Base-by-base conservation (phyloP, 2,888 invertebrate genomes). In the Diadegma fenestrale region DNA sequence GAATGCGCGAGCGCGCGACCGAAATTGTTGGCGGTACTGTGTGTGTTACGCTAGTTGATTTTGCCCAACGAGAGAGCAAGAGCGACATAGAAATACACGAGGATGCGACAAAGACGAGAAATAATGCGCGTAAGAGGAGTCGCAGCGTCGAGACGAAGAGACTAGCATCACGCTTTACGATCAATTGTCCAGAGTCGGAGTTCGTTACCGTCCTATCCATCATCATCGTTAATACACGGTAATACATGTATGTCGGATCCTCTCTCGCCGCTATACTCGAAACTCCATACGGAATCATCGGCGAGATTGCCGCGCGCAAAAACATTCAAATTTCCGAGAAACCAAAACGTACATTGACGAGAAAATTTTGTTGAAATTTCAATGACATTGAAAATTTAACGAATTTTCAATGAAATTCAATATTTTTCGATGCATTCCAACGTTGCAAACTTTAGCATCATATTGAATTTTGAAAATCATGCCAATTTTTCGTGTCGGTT, bases 51-150 rank as follows among this genome's bases (percentile, higher is more conserved):
- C 66, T 82, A 54, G 64, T 82, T 77, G 43, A 58, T 58, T 82
- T 77, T 30, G 26, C 58, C 51, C 33, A 81, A 51, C 19, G 69
- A 75, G 84, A 86, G 86, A 86, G 86, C 88, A 85, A 86, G 75
- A 71, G 76, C 66, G 54, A 54, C 5, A 26, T 33, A 64, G 33
- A 54, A 43, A 33, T 30, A 33, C 19, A 26, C 22, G 26, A 48
- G 30, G 4, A 45, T 48, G 33, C n/a, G 48, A 76, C 43, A 58
- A 12, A 75, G 8, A 58, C n/a, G 48, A 45, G 19, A 48, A 79
- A 63, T 43, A 64, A 66, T 66, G 54, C 68, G 68, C 54, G 79
- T 78, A 71, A 69, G 83, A 75, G 72, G 79, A 80, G 80, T 71
- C 51, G 37, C 37, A 75, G 75, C 79, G 68, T 73, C 54, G 73